Evolutionary conservation across 2,797 vertebrate genomes (phyloP), one percentile per base, ranked within the genome.

Genomic region (Cygnus olor): DNA sequence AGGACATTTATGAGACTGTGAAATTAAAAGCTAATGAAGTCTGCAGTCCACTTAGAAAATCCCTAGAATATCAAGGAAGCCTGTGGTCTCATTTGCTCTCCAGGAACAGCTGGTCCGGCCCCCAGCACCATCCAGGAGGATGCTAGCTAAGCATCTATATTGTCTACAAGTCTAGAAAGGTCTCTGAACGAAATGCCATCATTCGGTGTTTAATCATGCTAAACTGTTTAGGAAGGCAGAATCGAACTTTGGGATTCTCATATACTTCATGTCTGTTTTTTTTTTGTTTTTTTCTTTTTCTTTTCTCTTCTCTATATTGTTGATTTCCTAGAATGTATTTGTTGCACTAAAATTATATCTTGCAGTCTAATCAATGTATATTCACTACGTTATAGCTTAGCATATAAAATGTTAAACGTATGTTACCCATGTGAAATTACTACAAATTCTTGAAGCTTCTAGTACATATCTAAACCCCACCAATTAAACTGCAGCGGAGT

Each of bases 21-120:
- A 97, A 96, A 96, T 91, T 71, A 95, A 97, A 96, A 96, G 20
- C 22, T 92, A 92, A 92, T 95, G 61, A 91, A 89, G 20, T 91
- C 90, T 96, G 69, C 85, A 79, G 38, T 89, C 42, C 56, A 82
- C 68, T 81, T 80, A 30, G 38, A 97, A 77, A 96, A 87, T 68
- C 49, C 19, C 47, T 92, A 27, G 58, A 54, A 60, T 93, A 58
- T 25, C 51, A 40, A 83, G 63, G 73, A 47, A 93, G 54, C 27
- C 65, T 88, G 76, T 80, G 45, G 7, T 92, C 21, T 95, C 66
- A 10, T 78, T n/a, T 51, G 53, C 56, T 72, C 47, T 77, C 38
- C 65, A 53, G 51, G 22, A 13, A 49, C 19, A 72, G 11, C 19
- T 90, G 53, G 5, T 38, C 36, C 81, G 74, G 17, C 56, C 56